phyloP scores from a whole-genome alignment of 2,113 vertebrate species.

The Sander lucioperca region DNA sequence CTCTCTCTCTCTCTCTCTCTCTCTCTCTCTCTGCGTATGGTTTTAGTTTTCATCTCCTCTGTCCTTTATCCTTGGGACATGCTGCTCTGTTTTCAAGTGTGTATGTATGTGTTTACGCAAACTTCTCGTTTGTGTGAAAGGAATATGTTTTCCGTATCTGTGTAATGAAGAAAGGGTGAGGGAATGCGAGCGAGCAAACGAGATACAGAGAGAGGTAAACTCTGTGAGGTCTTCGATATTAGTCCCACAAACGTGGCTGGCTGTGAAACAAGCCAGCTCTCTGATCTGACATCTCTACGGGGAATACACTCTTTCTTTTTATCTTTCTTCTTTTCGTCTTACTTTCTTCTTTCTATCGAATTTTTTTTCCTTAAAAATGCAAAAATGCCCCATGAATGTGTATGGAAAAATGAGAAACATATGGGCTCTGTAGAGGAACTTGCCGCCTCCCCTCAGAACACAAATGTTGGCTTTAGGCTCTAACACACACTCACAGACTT shows the following conservation, averaged over 20 bases:
- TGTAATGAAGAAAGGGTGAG: neutral
- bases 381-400: conserved; percentile 80
- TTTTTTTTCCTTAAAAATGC: conserved; percentile 63
- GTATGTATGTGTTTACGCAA: conserved; percentile 43
- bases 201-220: conserved; percentile 48
- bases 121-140: conserved; percentile 37
- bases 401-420: conserved; percentile 77
- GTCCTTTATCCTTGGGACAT: conserved; percentile 71
- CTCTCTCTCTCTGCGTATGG: conserved; percentile 58
- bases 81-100: conserved; percentile 60
- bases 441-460: conserved; percentile 60
- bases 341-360: conserved; percentile 19
- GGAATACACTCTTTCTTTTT: conserved; percentile 70
- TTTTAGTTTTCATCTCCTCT: conserved; percentile 70
- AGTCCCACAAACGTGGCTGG: conserved; percentile 63
- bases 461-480: conserved; percentile 76
- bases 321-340: conserved; percentile 56
- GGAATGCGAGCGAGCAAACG: conserved; percentile 28
- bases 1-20: conserved; percentile 13
- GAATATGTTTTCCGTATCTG: conserved; percentile 16
- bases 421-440: conserved; percentile 65
- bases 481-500: conserved; percentile 62
- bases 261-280: conserved; percentile 78
- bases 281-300: conserved; percentile 76
- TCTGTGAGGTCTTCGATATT: conserved; percentile 76